Percentiles rank a stretch among this genome's conserved stretches.
Conservation (phyloP, 2,888 invertebrate species). For the Timandra comae region DNA sequence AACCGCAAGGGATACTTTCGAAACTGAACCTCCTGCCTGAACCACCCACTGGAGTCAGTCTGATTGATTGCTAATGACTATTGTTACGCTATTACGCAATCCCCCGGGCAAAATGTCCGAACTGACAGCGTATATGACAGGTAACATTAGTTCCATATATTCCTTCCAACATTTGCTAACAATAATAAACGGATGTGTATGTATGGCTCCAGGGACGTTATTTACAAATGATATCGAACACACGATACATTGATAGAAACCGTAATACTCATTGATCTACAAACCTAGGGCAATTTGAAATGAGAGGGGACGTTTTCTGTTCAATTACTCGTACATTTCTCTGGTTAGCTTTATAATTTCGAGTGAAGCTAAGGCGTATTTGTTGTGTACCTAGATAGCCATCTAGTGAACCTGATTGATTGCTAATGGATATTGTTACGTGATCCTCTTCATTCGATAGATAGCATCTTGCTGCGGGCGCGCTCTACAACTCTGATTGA, state of each 20-base stretch:
- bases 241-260: conserved; percentile 35
- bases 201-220: conserved; percentile 41
- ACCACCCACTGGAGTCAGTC: conserved; percentile 48
- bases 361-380: conserved; percentile 29
- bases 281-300: conserved; percentile 42
- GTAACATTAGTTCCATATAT: conserved; percentile 48
- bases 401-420: conserved; percentile 42
- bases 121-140: conserved; percentile 52
- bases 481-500: conserved; percentile 28
- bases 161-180: conserved; percentile 47
- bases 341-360: conserved; percentile 35
- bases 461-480: conserved; percentile 24
- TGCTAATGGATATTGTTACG: conserved; percentile 50
- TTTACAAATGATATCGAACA: conserved; percentile 51
- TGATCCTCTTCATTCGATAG: conserved; percentile 31
- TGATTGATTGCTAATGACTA: conserved; percentile 71
- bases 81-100: conserved; percentile 61
- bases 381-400: conserved; percentile 37
- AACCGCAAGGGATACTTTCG: conserved; percentile 56
- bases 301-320: conserved; percentile 42
- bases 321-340: conserved; percentile 46
- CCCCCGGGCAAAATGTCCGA: conserved; percentile 40
- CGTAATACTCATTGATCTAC: conserved; percentile 50
- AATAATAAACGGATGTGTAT: conserved; percentile 54
- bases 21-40: conserved; percentile 36